phyloP scores from a whole-genome alignment of 2,113 vertebrate genomes.

The Trichechus manatus region DNA sequence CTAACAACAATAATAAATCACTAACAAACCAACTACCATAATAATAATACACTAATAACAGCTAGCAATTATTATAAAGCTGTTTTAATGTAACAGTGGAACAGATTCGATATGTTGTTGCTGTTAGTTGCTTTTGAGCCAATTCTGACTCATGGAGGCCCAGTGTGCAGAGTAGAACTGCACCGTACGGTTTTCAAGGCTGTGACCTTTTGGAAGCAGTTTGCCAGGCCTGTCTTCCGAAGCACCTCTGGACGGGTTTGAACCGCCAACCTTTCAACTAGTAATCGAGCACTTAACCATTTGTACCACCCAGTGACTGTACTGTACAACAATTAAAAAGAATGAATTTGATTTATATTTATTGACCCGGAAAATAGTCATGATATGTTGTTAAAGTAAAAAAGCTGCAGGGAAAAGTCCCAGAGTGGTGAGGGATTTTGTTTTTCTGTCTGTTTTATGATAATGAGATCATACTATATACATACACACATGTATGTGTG shows the following conservation, averaged over 20 bases:
- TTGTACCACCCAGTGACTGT: too few species aligned
- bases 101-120: not conserved
- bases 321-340: not conserved
- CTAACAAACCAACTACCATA: not conserved
- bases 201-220: too few species aligned
- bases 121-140: too few species aligned
- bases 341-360: not conserved
- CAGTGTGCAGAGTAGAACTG: too few species aligned
- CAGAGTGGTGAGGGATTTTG: not conserved
- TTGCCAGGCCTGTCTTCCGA: too few species aligned
- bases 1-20: not conserved
- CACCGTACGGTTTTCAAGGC: too few species aligned
- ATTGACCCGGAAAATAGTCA: not conserved
- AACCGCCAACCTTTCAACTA: too few species aligned
- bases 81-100: not conserved
- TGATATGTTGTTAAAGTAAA: not conserved
- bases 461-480: not conserved
- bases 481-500: not conserved
- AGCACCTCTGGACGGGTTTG: too few species aligned
- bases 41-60: not conserved
- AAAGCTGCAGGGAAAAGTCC: not conserved
- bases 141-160: too few species aligned
- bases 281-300: too few species aligned
- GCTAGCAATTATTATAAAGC: not conserved
- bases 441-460: not conserved